Conservation (phyloP, 2,888 invertebrate genomes). For the Microplitis deprimator region DNA sequence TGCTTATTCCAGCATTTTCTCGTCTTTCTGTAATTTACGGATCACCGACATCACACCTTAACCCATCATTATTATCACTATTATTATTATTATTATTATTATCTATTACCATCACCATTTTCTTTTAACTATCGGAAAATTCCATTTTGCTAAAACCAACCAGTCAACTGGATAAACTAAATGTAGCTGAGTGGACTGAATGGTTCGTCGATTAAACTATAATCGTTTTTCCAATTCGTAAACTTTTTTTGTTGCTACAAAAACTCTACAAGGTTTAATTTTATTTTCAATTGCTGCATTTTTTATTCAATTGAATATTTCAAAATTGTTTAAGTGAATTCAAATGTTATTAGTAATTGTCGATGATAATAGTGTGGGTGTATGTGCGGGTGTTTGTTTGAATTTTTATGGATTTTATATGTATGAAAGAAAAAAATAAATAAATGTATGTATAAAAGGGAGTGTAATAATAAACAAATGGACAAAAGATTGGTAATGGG, state of each 20-base stretch:
- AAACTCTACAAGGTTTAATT: constrained; percentile 9
- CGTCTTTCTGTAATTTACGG: constrained; percentile 15
- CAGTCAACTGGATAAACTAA: constrained; percentile 3
- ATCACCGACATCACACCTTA: constrained; percentile 11
- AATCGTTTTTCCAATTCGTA: constrained; percentile 33
- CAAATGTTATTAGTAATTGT: neutral
- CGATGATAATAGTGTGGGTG: neutral
- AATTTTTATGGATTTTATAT: neutral
- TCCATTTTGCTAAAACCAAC: neutral
- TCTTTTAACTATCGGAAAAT: neutral
- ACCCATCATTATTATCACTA: constrained; percentile 7
- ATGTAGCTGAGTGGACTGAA: constrained; percentile 32
- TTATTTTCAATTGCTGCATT: neutral
- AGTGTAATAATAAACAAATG: constrained; percentile 24
- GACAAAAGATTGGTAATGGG: constrained; percentile 19
- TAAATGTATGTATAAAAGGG: neutral
- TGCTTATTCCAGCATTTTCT: constrained; percentile 30
- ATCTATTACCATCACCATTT: neutral
- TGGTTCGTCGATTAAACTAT: constrained; percentile 33
- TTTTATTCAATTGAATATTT: neutral
- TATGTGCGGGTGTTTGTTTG: neutral
- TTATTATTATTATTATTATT: neutral
- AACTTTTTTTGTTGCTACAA: constrained; percentile 13
- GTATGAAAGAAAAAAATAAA: neutral
- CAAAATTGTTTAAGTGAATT: neutral